Evolutionary conservation across 1,140 invertebrate species (phyloP), one percentile per base, ranked within the genome.

Genomic region (Hydropsyche tenuis): DNA sequence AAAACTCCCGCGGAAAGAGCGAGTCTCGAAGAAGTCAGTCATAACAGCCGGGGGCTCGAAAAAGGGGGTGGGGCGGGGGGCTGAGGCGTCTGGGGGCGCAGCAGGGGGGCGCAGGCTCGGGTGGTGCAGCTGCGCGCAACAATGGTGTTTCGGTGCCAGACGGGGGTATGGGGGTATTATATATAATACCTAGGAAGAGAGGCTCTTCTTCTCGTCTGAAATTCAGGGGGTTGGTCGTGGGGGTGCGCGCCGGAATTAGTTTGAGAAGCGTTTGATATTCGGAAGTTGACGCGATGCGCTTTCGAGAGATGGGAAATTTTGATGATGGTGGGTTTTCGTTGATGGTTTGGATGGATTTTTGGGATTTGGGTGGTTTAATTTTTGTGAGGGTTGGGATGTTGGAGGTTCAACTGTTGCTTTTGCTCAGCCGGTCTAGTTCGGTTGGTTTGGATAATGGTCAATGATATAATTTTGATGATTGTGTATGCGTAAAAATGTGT

Each of bases 21-120:
- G 42, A 12, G 68, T 22, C 46, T 70, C 42, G 42, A 70, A 70
- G 68, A 70, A 70, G 68, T 70, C 68, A 70, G 51, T 46, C 46
- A 27, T 69, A 60, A 60, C 56, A 60, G 56, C n/a, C n/a, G n/a
- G n/a, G n/a, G n/a, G n/a, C n/a, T n/a, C n/a, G n/a, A 22, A 22
- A 22, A 22, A 25, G 56, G 23, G 56, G 12, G 22, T 48, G 4
- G 23, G 4, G 56, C 22, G 23, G 23, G 56, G 4, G 56, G 12
- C 23, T 20, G 3, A 22, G 20, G 56, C 22, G 22, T 46, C 16
- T 46, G 20, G 22, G 51, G 51, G 51, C 16, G 22, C 45, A 46
- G 20, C 11, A 20, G n/a, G 51, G 3, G 6, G 51, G 51, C 22
- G 51, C 7, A 9, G 2, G 20, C 16, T n/a, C 7, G 20, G 56